phyloP scores from a whole-genome alignment of 1,140 invertebrate species.

The Calephelis virginiensis region DNA sequence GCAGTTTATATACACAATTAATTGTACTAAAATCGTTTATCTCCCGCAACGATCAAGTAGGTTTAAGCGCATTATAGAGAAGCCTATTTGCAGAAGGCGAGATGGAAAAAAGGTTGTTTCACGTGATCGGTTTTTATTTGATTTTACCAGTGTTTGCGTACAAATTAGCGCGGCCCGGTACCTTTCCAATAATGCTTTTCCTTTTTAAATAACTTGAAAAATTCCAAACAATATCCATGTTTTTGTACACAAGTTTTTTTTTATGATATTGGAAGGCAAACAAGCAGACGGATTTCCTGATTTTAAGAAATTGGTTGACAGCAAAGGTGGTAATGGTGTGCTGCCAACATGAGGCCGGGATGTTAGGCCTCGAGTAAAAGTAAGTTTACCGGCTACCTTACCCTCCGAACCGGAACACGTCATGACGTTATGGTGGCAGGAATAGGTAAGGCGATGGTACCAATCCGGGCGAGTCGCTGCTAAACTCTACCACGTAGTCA shows the following conservation, averaged over 20 bases:
- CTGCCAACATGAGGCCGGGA: no score
- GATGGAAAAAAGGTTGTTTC: conserved; percentile 76
- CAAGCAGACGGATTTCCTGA: neutral
- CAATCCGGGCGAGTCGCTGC: no score
- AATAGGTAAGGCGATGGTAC: no score
- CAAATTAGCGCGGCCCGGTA: conserved; percentile 59
- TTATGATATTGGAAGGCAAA: neutral
- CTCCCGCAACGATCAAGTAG: conserved; percentile 39
- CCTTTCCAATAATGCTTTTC: conserved; percentile 29
- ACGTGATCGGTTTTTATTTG: conserved; percentile 76
- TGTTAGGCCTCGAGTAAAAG: no score
- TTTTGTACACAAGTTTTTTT: conserved; percentile 1
- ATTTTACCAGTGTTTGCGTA: conserved; percentile 70
- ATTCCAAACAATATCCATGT: conserved; percentile 5
- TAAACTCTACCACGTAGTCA: no score
- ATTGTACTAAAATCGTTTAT: no score
- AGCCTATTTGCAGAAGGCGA: conserved; percentile 68
- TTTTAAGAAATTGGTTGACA: no score
- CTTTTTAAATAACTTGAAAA: conserved; percentile 8
- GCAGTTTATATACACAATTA: no score
- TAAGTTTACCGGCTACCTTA: no score
- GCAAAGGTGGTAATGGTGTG: no score
- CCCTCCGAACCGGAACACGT: no score
- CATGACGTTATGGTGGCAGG: no score
- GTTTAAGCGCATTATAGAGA: conserved; percentile 27